phyloP scores from a whole-genome alignment of 1,140 invertebrate genomes.

The Lasioglossum albipes region DNA sequence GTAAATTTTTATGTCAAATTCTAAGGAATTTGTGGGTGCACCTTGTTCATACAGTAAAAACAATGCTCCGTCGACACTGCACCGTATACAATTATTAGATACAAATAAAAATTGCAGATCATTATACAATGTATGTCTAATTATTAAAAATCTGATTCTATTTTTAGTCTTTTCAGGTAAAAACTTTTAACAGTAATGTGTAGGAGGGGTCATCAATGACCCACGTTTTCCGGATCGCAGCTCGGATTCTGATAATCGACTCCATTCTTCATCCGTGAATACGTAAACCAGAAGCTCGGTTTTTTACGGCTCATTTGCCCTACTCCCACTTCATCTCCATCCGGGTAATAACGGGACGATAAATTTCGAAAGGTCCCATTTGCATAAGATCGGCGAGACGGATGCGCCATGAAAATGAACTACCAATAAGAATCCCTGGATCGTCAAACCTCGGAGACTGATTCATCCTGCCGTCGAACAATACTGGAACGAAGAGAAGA shows the following conservation, averaged over 20 bases:
- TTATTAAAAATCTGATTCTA: too few species aligned
- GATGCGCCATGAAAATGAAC: not conserved
- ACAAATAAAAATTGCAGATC: too few species aligned
- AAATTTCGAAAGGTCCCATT: not conserved
- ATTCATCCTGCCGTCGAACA: not conserved
- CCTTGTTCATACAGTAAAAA: too few species aligned
- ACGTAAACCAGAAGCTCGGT: not conserved
- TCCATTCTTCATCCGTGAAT: not conserved
- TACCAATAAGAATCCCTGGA: not conserved
- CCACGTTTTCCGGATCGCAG: too few species aligned
- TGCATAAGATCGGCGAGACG: constrained; percentile 1
- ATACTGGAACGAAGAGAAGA: not conserved
- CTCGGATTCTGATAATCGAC: not conserved
- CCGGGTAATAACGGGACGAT: not conserved
- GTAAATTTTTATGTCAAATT: too few species aligned
- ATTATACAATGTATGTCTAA: too few species aligned
- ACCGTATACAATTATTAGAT: too few species aligned
- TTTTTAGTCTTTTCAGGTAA: too few species aligned
- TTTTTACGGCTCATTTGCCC: constrained; percentile 3
- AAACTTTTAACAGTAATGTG: too few species aligned
- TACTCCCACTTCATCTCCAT: not conserved
- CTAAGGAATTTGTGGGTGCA: too few species aligned
- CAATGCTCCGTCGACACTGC: too few species aligned
- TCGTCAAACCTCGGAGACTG: not conserved
- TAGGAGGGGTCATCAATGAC: too few species aligned